Evolutionary conservation across 2,888 invertebrate genomes (phyloP).

Genomic region (Auanema sp.): DNA sequence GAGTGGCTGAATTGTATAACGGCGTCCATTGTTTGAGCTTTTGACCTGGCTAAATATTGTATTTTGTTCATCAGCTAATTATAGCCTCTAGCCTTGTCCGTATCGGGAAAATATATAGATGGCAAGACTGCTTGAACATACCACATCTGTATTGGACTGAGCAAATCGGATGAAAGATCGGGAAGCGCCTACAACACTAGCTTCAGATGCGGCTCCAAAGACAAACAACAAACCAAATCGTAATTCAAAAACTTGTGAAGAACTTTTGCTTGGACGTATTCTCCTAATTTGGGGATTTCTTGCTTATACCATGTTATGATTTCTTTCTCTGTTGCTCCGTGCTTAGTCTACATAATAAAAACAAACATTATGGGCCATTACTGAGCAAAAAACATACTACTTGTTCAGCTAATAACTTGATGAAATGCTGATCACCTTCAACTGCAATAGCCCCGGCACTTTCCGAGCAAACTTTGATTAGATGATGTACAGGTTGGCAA

Average conservation of each 20-base stretch:
- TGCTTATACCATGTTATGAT: slow-evolving; percentile 10
- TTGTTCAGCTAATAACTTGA: slow-evolving; percentile 28
- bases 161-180: slow-evolving; percentile 45
- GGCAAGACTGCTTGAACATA: slow-evolving; percentile 48
- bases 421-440: slow-evolving; percentile 39
- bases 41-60: background rate
- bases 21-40: slow-evolving; percentile 35
- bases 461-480: slow-evolving; percentile 48
- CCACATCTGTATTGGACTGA: slow-evolving; percentile 54
- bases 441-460: slow-evolving; percentile 35
- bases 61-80: background rate
- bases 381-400: slow-evolving; percentile 33
- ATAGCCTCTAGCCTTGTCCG: slow-evolving; percentile 21
- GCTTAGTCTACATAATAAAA: background rate
- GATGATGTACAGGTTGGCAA: slow-evolving; percentile 39
- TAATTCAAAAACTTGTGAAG: slow-evolving; percentile 14
- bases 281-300: slow-evolving; percentile 29
- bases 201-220: background rate
- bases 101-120: slow-evolving; percentile 39
- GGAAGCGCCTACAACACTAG: slow-evolving; percentile 19
- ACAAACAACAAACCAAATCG: slow-evolving; percentile 9
- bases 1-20: slow-evolving; percentile 47
- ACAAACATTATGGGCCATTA: too few relatives aligned
- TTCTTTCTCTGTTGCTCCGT: slow-evolving; percentile 18
- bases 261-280: slow-evolving; percentile 22